Evolutionary conservation across 2,113 vertebrate species (phyloP).

Genomic region (Triplophysa siluroides): DNA sequence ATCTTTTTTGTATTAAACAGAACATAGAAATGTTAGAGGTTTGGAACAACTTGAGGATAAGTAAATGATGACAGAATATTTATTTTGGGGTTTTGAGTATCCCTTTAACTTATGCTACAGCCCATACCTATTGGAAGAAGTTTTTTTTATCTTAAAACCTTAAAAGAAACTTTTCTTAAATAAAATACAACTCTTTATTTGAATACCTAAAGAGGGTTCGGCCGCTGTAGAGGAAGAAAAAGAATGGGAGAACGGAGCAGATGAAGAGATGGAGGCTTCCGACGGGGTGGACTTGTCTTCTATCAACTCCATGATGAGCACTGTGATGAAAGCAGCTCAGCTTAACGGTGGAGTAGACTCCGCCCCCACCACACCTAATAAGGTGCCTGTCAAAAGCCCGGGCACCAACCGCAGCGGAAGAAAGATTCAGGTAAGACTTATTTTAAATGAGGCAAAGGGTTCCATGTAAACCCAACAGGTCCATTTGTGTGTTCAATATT

Average conservation of each 20-base stretch:
- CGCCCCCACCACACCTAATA: conserved; percentile 64
- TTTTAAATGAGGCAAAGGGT: background rate
- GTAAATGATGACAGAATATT: too few relatives aligned
- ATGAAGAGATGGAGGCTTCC: conserved; percentile 45
- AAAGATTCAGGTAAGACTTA: conserved; percentile 78
- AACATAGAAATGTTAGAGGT: too few relatives aligned
- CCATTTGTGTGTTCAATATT: background rate
- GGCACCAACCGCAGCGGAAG: conserved; percentile 78
- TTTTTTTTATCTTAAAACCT: too few relatives aligned
- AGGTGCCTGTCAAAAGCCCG: conserved; percentile 77
- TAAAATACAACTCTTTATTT: background rate
- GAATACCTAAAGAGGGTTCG: conserved; percentile 12
- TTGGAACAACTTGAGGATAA: too few relatives aligned
- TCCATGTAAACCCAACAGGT: background rate
- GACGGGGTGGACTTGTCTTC: conserved; percentile 80
- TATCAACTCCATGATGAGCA: conserved; percentile 84
- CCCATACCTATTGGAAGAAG: too few relatives aligned
- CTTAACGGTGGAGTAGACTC: conserved; percentile 73
- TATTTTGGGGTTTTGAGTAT: too few relatives aligned
- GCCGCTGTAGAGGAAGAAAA: background rate
- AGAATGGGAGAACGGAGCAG: conserved; percentile 4
- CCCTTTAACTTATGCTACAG: too few relatives aligned
- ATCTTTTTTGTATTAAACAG: too few relatives aligned
- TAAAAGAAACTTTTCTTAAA: background rate
- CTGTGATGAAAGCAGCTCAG: conserved; percentile 80